Base-by-base conservation (phyloP, 2,113 vertebrate species). In the Poecile atricapillus region DNA sequence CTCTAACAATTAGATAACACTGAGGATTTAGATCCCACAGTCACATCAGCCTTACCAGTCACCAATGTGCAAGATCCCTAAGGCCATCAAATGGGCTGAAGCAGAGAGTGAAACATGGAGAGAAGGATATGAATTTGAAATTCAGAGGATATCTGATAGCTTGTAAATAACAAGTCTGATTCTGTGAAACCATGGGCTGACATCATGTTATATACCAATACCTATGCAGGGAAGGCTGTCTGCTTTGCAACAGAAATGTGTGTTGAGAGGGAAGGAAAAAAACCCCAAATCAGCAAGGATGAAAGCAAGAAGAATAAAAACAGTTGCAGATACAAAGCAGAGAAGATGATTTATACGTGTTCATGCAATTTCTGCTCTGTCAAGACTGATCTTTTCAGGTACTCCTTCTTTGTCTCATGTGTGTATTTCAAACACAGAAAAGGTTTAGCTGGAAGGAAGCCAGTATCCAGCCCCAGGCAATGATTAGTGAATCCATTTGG, bases 401-500 rank as follows among this genome's bases (percentile, higher is more conserved):
- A 35, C 20, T 87, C 44, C 56, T 96, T 85, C 90, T 94, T 82
- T 97, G 95, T 96, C 88, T 87, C 92, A 12, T 47, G 55, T 77
- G 74, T 93, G 71, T 91, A 89, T 83, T 95, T 95, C 87, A 95
- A 94, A 95, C 85, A 90, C 50, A 81, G 60, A 81, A 92, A 94
- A 96, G 83, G 89, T 92, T 90, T 96, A 52, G 87, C 90, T 97
- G 97, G 95, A 97, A 94, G 95, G 90, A 95, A 96, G 94, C 93
- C 96, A 95, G 91, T 77, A 91, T 86, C 88, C 91, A 91, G 89
- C 95, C 93, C 74, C 78, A 97, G 92, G 95, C 95, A 95, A 89
- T 96, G 93, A 95, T 96, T 95, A 97, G 90, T 68, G 95, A 96
- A 96, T 93, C 94, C 88, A 93, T 97, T 97, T 94, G 91, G 94